Conservation (phyloP, 2,888 invertebrate species). For the Pinctada fucata region DNA sequence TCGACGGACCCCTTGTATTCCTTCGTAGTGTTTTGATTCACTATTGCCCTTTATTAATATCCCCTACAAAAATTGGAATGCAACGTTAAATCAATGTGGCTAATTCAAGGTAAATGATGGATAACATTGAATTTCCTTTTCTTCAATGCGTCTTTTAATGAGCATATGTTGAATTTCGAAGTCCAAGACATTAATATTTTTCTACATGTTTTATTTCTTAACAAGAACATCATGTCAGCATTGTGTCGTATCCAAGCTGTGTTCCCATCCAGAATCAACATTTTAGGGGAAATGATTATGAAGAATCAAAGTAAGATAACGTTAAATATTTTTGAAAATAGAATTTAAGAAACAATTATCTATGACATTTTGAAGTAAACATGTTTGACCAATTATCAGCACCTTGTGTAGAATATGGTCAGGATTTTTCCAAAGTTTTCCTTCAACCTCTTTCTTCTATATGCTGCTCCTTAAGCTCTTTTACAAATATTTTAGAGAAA, state of each 20-base stretch:
- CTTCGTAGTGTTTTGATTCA: no score
- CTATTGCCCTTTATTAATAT: no score
- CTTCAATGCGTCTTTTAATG: no score
- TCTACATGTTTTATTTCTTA: neutral
- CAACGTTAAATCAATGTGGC: no score
- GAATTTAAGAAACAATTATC: constrained; percentile 40
- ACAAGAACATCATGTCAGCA: constrained; percentile 34
- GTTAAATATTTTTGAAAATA: constrained; percentile 50
- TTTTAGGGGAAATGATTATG: constrained; percentile 53
- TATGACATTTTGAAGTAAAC: neutral
- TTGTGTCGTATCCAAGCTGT: constrained; percentile 61
- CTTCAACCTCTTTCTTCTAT: neutral
- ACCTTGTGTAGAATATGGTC: neutral
- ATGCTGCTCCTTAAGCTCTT: no score
- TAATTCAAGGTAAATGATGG: no score
- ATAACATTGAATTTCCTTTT: no score
- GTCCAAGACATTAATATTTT: no score
- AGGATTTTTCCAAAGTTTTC: neutral
- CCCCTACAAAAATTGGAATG: no score
- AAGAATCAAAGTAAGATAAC: constrained; percentile 20
- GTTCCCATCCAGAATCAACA: constrained; percentile 56
- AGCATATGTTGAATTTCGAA: no score
- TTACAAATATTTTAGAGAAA: no score
- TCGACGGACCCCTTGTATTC: neutral
- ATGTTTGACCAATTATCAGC: neutral